phyloP scores from a whole-genome alignment of 1,140 invertebrate species.

The Eciton burchellii region DNA sequence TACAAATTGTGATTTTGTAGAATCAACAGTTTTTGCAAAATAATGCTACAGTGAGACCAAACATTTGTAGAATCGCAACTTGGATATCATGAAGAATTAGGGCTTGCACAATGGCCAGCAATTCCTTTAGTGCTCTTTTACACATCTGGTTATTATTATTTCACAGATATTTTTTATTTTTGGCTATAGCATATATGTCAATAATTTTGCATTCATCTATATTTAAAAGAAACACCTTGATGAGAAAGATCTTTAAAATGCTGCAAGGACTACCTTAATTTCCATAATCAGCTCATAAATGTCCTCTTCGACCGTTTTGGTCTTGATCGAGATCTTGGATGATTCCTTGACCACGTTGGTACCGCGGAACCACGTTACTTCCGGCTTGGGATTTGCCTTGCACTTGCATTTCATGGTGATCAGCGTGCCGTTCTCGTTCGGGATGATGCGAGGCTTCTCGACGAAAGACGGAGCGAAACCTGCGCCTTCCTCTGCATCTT shows the following conservation, averaged over 20 bases:
- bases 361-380: conserved; percentile 96
- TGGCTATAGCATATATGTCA: no score
- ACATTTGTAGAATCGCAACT: no score
- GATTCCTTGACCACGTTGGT: conserved; percentile 93
- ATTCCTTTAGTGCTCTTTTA: no score
- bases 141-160: no score
- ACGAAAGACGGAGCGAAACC: conserved; percentile 97
- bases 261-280: conserved; percentile 90
- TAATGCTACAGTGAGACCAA: no score
- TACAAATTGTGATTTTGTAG: background rate
- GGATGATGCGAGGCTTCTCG: conserved; percentile 98
- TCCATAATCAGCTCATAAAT: conserved; percentile 95
- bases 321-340: conserved; percentile 94
- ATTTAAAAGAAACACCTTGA: conserved; percentile 4
- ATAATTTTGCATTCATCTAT: background rate
- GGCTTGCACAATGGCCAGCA: no score
- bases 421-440: conserved; percentile 97
- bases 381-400: conserved; percentile 96
- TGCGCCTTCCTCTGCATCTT: conserved; percentile 95
- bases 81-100: no score
- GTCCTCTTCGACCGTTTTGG: conserved; percentile 91
- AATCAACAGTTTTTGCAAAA: background rate
- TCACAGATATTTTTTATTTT: no score
- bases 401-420: conserved; percentile 98
- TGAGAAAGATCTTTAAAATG: background rate